Conservation (phyloP, 2,888 invertebrate genomes). For the Polydrusus pterygomalis region DNA sequence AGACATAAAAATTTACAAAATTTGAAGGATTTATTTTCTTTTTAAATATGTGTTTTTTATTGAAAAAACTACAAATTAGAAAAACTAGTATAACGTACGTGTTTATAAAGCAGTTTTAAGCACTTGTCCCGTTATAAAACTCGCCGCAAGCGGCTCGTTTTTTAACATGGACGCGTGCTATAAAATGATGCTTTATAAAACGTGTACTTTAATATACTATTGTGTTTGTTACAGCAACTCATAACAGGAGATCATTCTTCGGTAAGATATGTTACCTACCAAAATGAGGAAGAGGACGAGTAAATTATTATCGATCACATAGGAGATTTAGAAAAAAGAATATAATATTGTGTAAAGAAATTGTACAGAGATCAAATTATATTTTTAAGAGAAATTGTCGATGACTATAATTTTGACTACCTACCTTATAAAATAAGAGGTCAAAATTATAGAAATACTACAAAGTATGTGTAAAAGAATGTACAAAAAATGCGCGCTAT, state of each 20-base stretch:
- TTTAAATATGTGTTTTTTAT: too few relatives aligned
- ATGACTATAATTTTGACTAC: constrained; percentile 20
- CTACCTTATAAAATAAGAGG: constrained; percentile 4
- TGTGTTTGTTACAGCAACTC: constrained; percentile 80
- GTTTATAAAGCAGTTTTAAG: too few relatives aligned
- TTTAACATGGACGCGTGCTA: too few relatives aligned
- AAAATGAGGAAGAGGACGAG: constrained; percentile 92
- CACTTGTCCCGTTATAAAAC: too few relatives aligned
- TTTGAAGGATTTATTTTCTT: too few relatives aligned
- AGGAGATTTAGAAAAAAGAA: constrained; percentile 22
- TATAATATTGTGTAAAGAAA: constrained; percentile 49
- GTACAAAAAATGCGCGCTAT: constrained; percentile 45
- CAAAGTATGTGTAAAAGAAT: constrained; percentile 22
- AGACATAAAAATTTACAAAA: too few relatives aligned
- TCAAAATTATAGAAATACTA: constrained; percentile 22
- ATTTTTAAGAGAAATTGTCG: constrained; percentile 13
- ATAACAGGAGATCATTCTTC: constrained; percentile 94
- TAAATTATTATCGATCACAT: not conserved
- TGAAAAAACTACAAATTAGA: too few relatives aligned
- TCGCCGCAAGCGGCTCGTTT: too few relatives aligned
- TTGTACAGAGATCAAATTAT: constrained; percentile 52
- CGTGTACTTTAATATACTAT: too few relatives aligned
- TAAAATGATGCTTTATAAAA: too few relatives aligned
- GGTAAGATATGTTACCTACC: constrained; percentile 95
- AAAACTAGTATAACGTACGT: too few relatives aligned